Conservation (phyloP, 2,888 invertebrate species). For the Drosophila meridionalis region DNA sequence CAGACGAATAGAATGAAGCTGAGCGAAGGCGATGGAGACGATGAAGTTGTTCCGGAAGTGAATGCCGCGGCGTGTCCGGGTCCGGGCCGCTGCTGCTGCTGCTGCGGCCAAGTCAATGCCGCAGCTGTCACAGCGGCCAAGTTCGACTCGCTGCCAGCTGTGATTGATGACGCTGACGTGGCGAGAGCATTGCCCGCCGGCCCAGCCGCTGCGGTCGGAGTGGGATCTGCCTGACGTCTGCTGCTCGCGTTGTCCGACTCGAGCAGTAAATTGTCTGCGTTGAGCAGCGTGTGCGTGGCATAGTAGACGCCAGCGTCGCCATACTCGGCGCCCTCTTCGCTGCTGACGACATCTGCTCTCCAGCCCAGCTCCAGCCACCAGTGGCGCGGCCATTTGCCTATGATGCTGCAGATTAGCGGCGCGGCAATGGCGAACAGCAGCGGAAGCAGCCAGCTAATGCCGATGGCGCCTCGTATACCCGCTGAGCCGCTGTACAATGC, state of each 20-base stretch:
- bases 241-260: conserved; percentile 62
- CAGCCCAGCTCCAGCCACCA: conserved; percentile 88
- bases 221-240: conserved; percentile 8
- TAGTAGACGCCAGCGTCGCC: conserved; percentile 63
- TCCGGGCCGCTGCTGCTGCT: background rate
- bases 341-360: conserved; percentile 60
- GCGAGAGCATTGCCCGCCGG: conserved; percentile 40
- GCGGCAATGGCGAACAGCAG: conserved; percentile 84
- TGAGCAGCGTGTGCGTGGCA: conserved; percentile 68
- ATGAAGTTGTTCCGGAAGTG: conserved; percentile 55
- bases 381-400: conserved; percentile 85
- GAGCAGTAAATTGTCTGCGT: conserved; percentile 80
- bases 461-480: conserved; percentile 84
- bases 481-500: conserved; percentile 58
- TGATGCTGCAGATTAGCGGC: conserved; percentile 85
- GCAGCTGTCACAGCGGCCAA: conserved; percentile 55
- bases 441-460: conserved; percentile 85
- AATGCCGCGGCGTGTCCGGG: conserved; percentile 55
- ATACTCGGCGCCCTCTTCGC: conserved; percentile 32
- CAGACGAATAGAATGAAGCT: conserved; percentile 85
- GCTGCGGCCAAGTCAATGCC: conserved; percentile 61
- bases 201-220: conserved; percentile 34
- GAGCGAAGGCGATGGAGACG: conserved; percentile 61
- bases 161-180: conserved; percentile 66
- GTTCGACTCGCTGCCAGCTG: conserved; percentile 35